phyloP scores from a whole-genome alignment of 2,797 vertebrate genomes.

The Capromys pilorides region DNA sequence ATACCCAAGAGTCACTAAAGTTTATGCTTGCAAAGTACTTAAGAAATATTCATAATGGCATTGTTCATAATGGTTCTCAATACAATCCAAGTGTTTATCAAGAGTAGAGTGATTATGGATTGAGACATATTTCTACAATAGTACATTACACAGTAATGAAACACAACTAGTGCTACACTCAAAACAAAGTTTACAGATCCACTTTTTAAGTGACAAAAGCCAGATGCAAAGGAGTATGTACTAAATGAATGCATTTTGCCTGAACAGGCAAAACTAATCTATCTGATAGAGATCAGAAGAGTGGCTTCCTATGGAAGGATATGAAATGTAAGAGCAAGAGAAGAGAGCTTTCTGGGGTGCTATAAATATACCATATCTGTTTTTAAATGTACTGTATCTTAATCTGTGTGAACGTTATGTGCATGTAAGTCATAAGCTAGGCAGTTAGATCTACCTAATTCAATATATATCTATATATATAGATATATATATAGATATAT shows the following conservation, averaged over 20 bases:
- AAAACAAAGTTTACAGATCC: background rate
- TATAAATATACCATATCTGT: background rate
- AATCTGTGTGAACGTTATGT: background rate
- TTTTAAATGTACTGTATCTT: background rate
- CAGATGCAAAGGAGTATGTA: background rate
- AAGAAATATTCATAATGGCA: background rate
- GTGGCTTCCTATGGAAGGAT: background rate
- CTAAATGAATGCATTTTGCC: background rate
- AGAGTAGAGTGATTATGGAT: background rate
- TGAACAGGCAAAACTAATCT: background rate
- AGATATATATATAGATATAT: too few species aligned
- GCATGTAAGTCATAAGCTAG: background rate
- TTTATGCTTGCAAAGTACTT: background rate
- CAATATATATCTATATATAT: background rate
- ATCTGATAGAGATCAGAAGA: background rate
- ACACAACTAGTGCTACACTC: background rate
- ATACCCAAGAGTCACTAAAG: background rate
- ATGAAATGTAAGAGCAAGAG: background rate
- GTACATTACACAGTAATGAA: background rate
- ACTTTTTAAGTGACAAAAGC: background rate
- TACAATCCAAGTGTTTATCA: background rate
- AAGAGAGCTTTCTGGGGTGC: background rate
- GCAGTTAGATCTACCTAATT: background rate
- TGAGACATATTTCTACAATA: background rate
- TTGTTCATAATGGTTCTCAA: background rate